Conservation (phyloP, 1,140 invertebrate species). For the Apis dorsata region DNA sequence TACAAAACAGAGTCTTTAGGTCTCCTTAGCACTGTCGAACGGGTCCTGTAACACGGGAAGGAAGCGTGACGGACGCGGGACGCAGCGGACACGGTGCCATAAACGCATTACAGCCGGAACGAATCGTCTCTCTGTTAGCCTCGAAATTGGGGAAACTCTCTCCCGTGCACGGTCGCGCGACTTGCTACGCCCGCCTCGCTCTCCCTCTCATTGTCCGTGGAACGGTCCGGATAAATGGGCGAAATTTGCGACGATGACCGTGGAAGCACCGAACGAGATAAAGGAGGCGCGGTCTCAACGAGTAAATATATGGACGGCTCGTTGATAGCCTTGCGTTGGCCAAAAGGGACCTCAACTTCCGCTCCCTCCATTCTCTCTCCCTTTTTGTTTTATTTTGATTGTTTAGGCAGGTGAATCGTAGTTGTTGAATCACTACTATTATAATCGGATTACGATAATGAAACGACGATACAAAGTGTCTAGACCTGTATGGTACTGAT, state of each 20-base stretch:
- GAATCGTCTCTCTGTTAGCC: slow-evolving; percentile 67
- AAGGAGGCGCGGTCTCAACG: slow-evolving; percentile 10
- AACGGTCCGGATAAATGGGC: slow-evolving; percentile 55
- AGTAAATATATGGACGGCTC: slow-evolving; percentile 60
- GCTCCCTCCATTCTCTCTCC: background rate
- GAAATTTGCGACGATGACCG: slow-evolving; percentile 62
- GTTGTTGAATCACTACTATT: background rate
- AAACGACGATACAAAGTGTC: background rate
- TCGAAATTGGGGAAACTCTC: slow-evolving; percentile 72
- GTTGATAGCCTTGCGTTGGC: background rate
- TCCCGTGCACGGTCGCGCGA: slow-evolving; percentile 60
- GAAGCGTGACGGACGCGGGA: slow-evolving; percentile 60
- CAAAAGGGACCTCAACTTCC: background rate
- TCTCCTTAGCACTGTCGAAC: slow-evolving; percentile 67
- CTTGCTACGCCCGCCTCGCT: slow-evolving; percentile 35
- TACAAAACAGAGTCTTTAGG: slow-evolving; percentile 73
- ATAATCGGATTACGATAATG: background rate
- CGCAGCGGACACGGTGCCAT: slow-evolving; percentile 64
- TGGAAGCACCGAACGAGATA: slow-evolving; percentile 13
- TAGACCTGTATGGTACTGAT: fast-evolving
- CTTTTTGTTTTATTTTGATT: background rate
- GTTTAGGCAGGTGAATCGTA: slow-evolving; percentile 49
- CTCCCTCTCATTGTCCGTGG: slow-evolving; percentile 46
- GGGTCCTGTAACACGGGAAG: slow-evolving; percentile 37
- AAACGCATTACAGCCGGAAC: slow-evolving; percentile 76